Evolutionary conservation across 2,797 vertebrate genomes (phyloP), one percentile per base, ranked within the genome.

Genomic region (Pangasius krempfi): DNA sequence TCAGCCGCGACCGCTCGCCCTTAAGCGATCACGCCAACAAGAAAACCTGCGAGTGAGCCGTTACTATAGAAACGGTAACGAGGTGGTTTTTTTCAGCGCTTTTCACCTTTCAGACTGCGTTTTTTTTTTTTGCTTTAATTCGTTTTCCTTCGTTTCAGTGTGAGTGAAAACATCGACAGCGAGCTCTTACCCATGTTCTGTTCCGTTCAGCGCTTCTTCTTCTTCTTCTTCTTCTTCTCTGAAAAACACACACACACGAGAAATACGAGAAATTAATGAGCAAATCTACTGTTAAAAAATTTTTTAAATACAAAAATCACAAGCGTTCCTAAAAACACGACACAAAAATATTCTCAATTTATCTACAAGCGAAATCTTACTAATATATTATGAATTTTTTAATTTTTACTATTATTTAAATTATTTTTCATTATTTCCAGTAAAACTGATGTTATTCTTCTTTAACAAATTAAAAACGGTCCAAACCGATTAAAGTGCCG

Each of bases 181-280:
- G 9, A 58, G 25, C 56, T 64, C 80, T 82, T 82, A 82, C 80
- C 80, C 80, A 82, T 82, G 58, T 62, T 81, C 54, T 27, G 54
- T 60, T 82, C 78, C 0, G 75, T 33, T 58, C 18, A 12, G 8
- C 5, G 2, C 47, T 52, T 52, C 76, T 80, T 47, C 22, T 22
- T 37, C 47, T 14, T 9, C 12, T 68, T 72, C 44, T 52, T 78
- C 76, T 80, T 47, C 12, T 40, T 40, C 40, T 40, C 40, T 40
- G 40, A 40, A 44, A 47, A 64, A 62, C 56, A 82, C 58, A 81
- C 58, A 81, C 8, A 58, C 18, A 58, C 0, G 30, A 80, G 4
- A 70, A 33, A 80, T 37, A 2, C 0, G 30, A 80, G 4, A 70
- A 33, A 80, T 37, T 1, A 50, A 50, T n/a, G 13, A 76, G 13